Evolutionary conservation across 1,140 invertebrate genomes (phyloP), one percentile per base, ranked within the genome.

Genomic region (Rhyacophila brunnea): DNA sequence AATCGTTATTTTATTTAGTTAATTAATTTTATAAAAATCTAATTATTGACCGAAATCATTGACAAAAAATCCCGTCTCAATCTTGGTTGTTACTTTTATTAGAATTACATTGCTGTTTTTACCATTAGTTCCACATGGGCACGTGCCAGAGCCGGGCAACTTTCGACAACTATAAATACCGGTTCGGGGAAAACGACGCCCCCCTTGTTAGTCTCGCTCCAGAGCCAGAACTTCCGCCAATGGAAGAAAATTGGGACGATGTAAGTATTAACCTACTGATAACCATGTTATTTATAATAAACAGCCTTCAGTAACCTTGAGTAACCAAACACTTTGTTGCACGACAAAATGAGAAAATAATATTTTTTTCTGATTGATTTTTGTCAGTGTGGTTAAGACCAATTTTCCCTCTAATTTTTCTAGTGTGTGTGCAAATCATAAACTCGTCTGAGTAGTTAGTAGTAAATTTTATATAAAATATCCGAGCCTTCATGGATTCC

Each of bases 191-290:
- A 15, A 64, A 70, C 6, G 62, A 58, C 28, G 35, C 45, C 6
- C 69, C 40, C 0, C 66, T 69, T 0, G 13, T 43, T 7, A 52
- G 55, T 0, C 62, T 70, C 0, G 52, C 64, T 13, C 34, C 46
- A 0, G 44, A 57, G 3, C 23, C 64, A 0, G 20, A 52, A 0
- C 17, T 47, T 0, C 38, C 67, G 0, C 32, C 35, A 0, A 51
- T 43, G 1, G 71, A 73, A 6, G 54, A 57, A 17, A 68, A 67
- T 38, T 75, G 73, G 73, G 73, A 75, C 0, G 60, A 67, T 48
- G 73, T 74, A 32, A 70, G 68, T 68, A 49, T 35, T 35, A n/a
- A n/a, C n/a, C n/a, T n/a, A n/a, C n/a, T n/a, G n/a, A n/a, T 32
- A 1, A 36, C 17, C 5, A n/a, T 4, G 17, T n/a, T n/a, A n/a